Base-by-base conservation (phyloP, 2,113 vertebrate genomes). In the Onychostoma macrolepis region DNA sequence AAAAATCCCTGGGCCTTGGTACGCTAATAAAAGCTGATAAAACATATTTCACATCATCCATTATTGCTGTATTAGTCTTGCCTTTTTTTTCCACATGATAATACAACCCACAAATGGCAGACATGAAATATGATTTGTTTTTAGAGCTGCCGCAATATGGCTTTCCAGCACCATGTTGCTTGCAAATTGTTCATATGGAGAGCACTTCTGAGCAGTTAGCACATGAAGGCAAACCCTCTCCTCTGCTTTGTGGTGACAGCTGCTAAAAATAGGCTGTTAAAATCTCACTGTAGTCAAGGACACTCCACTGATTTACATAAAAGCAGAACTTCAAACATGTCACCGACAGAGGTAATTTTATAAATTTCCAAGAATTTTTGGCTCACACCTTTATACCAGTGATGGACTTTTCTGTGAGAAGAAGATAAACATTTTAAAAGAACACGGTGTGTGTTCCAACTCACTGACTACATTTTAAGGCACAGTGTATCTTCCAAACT, bases 241-340 rank as follows among this genome's bases (percentile, higher is more conserved):
- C 63, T 71, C 28, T 45, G 12, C 21, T 78, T 38, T 53, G 24
- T 78, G 28, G 50, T 78, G 80, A 87, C 80, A 87, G 72, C 56
- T 41, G 56, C 80, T 83, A 67, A 83, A 87, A 87, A 87, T 84
- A 87, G 43, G 58, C 80, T 77, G 61, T 65, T 84, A 45, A 82
- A 48, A 38, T 77, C 45, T 77, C 80, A 77, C 50, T n/a, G 56
- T 63, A 75, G 80, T 83, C 86, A 83, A 81, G 80, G 80, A 80
- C 67, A 41, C 69, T 38, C 58, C 24, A 4, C 79, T 82, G 72
- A 88, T 83, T 86, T 86, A 65, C 79, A 88, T 88, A 79, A 86
- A 76, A 83, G 63, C 9, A 19, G 33, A 87, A 82, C 72, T 82
- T 83, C 69, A 87, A 75, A 76, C 80, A 83, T 13, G 80, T 77